Base-by-base conservation (phyloP, 1,140 invertebrate species). In the Drosophila carrolli region DNA sequence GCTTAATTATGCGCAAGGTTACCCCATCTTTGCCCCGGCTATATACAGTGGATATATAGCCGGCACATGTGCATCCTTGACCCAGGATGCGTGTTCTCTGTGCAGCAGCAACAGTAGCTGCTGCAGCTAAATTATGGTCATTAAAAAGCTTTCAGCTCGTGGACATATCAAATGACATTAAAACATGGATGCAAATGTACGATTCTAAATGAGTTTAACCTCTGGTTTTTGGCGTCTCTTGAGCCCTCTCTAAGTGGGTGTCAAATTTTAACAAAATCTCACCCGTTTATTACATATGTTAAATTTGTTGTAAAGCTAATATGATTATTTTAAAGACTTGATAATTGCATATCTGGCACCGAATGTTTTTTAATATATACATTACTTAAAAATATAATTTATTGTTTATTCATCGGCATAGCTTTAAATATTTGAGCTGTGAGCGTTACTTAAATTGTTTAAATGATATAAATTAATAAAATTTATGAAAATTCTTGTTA, bases 81-180 rank as follows among this genome's bases (percentile, higher is more conserved):
- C 83, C 80, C 74, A 77, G 63, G 63, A 50, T 54, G 54, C 61
- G 38, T 70, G 14, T 19, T 19, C 9, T 5, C 27, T 11, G 38
- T 44, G 47, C 38, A n/a, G 38, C 23, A 53, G 41, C n/a, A n/a
- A 23, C 50, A 44, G 50, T 47, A 27, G 67, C 50, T 35, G 32
- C 35, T 29, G 61, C 32, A 38, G 43, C 68, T 50, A 58, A 77
- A 75, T 75, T 66, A 75, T 75, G 62, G 70, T 81, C 82, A 86
- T 79, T 78, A 71, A 65, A 89, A 86, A 63, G 83, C 83, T 86
- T 83, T 86, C 67, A 86, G 61, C 79, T 56, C 59, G 74, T 43
- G 54, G 53, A 77, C 51, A 70, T 55, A 51, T 68, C 75, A 54
- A 78, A 77, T 70, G 73, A 56, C 51, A 77, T 62, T 78, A 70